phyloP scores from a whole-genome alignment of 1,140 invertebrate species.

The Pomacea maculata region DNA sequence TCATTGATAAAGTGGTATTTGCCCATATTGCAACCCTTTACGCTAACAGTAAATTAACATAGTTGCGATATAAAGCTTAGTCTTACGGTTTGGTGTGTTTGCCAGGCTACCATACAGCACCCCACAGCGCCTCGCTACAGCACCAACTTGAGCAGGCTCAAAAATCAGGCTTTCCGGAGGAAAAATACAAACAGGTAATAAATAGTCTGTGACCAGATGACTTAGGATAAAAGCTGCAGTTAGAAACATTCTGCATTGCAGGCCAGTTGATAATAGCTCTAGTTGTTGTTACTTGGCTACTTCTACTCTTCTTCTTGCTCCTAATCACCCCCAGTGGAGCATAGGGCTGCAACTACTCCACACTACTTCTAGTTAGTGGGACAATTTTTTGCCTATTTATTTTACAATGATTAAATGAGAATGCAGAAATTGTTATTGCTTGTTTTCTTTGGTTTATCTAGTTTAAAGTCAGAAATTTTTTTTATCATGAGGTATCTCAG shows the following conservation, averaged over 20 bases:
- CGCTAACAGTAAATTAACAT: no score
- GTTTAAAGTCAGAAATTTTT: background rate
- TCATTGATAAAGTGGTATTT: no score
- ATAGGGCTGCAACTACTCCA: no score
- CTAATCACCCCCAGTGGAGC: background rate
- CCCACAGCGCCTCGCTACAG: conserved; percentile 47
- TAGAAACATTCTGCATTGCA: background rate
- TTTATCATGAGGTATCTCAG: background rate
- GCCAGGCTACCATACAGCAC: conserved; percentile 37
- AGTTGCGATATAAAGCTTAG: no score
- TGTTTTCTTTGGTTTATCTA: background rate
- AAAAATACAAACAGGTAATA: conserved; percentile 34
- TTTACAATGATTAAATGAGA: no score
- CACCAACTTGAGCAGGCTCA: conserved; percentile 57
- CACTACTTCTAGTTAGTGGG: no score
- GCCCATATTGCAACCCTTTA: no score
- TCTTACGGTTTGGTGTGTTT: background rate
- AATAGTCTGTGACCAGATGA: background rate
- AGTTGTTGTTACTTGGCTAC: background rate
- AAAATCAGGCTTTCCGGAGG: conserved; percentile 42
- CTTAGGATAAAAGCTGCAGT: background rate
- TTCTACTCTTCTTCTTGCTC: background rate
- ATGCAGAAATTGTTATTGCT: background rate
- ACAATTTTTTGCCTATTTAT: no score
- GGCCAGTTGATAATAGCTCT: background rate